Evolutionary conservation across 2,888 invertebrate species (phyloP), one percentile per base, ranked within the genome.

Genomic region (Andrena bicolor): DNA sequence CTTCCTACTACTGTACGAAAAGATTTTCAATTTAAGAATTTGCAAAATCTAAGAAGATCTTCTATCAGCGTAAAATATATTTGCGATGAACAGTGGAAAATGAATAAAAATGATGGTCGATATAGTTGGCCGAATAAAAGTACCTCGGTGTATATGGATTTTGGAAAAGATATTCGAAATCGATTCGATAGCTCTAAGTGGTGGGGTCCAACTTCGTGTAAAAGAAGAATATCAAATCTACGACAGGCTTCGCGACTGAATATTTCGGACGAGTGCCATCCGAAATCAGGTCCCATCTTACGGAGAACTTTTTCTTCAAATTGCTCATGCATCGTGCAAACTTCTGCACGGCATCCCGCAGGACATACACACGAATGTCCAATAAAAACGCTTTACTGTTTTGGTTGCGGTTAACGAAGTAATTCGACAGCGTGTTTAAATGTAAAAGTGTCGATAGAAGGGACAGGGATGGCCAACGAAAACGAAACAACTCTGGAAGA

Each of bases 181-280:
- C 53, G n/a, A 30, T 79, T 48, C 16, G 7, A 23, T 58, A 13
- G 16, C 35, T 10, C 8, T n/a, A 28, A 51, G 41, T 20, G 41
- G 20, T 8, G 20, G 2, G 10, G 20, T 41, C 23, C n/a, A 61
- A 51, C 49, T 60, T 77, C 32, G 65, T 60, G 70, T 77, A 72
- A 68, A 78, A 78, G 77, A 75, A 71, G 32, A 30, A 84, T 77
- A 56, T 71, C 75, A 74, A 72, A 72, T 61, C 60, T 5, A 3
- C 49, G 30, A 56, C 58, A 7, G 41, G 75, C 26, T 73, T 61
- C 41, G 63, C 23, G n/a, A 58, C 26, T 20, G 13, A 58, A 28
- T 49, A 56, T 71, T 76, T 71, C 8, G 64, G 61, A 71, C 65
- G 10, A 69, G 16, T 13, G 48, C 8, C 16, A 20, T 13, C n/a